Conservation (phyloP, 2,797 vertebrate species). For the Yasuhikotakia modesta region DNA sequence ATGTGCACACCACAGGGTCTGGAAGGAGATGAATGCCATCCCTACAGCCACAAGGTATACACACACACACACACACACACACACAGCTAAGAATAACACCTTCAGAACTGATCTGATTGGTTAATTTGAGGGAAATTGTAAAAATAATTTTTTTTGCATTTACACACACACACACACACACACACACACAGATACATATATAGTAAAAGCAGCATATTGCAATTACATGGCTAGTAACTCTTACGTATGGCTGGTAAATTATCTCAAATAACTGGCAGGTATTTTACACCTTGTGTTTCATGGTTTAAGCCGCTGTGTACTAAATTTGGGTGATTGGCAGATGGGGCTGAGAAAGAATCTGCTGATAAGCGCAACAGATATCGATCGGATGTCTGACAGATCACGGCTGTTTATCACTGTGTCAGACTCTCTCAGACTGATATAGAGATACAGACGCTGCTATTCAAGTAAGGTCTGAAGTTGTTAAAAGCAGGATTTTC, state of each 20-base stretch:
- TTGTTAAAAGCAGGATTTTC: not conserved
- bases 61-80: not conserved
- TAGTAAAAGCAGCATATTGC: too few relatives aligned
- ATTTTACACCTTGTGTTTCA: not conserved
- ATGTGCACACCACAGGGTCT: constrained; percentile 87
- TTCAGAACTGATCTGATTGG: constrained; percentile 37
- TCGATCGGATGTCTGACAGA: constrained; percentile 64
- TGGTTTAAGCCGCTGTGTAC: not conserved
- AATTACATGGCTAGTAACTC: too few relatives aligned
- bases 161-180: too few relatives aligned
- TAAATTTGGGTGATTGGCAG: constrained; percentile 12
- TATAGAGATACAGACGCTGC: constrained; percentile 30
- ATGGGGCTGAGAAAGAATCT: constrained; percentile 64
- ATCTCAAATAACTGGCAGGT: too few relatives aligned
- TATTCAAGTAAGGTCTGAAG: constrained; percentile 36
- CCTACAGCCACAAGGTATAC: constrained; percentile 87
- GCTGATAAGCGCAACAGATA: constrained; percentile 70
- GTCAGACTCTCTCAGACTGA: constrained; percentile 49
- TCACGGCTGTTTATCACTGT: constrained; percentile 65
- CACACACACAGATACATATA: too few relatives aligned
- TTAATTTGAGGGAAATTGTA: not conserved
- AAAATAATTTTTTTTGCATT: too few relatives aligned
- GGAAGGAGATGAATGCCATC: constrained; percentile 89
- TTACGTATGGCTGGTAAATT: too few relatives aligned
- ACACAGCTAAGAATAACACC: not conserved